Conservation (phyloP, 2,113 vertebrate genomes). For the Mystacornis crossleyi region DNA sequence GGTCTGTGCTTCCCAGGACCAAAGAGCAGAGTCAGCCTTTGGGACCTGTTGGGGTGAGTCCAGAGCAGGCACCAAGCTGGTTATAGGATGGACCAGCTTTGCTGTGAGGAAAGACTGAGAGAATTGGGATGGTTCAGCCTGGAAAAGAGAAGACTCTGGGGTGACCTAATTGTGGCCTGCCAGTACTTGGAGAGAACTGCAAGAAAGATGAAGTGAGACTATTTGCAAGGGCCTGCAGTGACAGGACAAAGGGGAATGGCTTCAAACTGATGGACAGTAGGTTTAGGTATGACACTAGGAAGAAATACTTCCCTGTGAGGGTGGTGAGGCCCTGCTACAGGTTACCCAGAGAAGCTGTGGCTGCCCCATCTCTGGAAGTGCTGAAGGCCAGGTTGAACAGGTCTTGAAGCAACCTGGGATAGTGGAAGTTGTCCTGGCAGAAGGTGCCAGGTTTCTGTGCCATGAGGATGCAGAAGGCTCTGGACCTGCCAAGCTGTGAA, state of each 20-base stretch:
- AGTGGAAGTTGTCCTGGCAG: background rate
- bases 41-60: background rate
- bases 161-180: background rate
- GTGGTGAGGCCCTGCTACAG: background rate
- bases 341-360: background rate
- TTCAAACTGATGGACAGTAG: background rate
- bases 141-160: background rate
- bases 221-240: background rate
- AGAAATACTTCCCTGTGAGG: background rate
- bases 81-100: background rate
- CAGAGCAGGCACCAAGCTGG: background rate
- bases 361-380: background rate
- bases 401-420: background rate
- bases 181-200: background rate
- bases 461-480: background rate
- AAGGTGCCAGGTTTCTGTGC: background rate
- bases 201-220: background rate
- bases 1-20: background rate
- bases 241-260: rapidly evolving
- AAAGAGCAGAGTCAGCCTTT: rapidly evolving
- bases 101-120: background rate
- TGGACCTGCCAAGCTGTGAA: background rate
- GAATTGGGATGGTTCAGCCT: background rate
- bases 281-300: background rate
- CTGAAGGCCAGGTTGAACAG: background rate